These are phyloP conservation scores for Drosophila niveifrons DNA, from an alignment of 2,888 invertebrate species.

Conservation along the genomic window DNA sequence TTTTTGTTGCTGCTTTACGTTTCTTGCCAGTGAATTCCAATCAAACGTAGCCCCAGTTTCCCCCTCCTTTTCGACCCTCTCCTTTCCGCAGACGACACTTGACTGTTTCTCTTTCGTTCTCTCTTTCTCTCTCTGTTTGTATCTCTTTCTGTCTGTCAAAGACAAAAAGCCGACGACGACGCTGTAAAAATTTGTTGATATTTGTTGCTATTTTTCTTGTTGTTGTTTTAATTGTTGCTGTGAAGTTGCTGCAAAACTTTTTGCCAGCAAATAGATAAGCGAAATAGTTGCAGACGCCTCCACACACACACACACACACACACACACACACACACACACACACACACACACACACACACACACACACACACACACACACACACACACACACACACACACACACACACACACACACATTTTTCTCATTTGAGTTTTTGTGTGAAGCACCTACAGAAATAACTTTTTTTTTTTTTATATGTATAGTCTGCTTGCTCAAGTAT, in stretches of 20 bases:
- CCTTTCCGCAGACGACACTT: slow-evolving; percentile 22
- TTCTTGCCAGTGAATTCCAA: slow-evolving; percentile 68
- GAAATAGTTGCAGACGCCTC: slow-evolving; percentile 52
- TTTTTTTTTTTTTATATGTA: slow-evolving; percentile 4
- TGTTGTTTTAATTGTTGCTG: slow-evolving; percentile 12
- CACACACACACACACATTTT: not conserved
- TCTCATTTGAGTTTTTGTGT: not conserved
- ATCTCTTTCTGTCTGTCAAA: slow-evolving; percentile 51
- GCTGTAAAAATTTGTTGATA: slow-evolving; percentile 73
- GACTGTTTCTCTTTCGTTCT: slow-evolving; percentile 1
- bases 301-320: not conserved
- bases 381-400: not conserved
- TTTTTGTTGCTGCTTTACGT: slow-evolving; percentile 29
- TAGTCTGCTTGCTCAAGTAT: slow-evolving; percentile 8
- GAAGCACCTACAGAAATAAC: slow-evolving; percentile 35
- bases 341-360: not conserved
- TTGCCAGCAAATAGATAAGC: slow-evolving; percentile 49
- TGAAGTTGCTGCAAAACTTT: slow-evolving; percentile 46
- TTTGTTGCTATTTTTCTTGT: slow-evolving; percentile 43
- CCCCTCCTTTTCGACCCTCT: slow-evolving; percentile 7
- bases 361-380: too few relatives aligned
- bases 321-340: too few relatives aligned
- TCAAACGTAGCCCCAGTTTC: slow-evolving; percentile 50
- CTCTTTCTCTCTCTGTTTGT: not conserved
- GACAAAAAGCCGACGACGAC: slow-evolving; percentile 63